A percentile compares a stretch with the other conserved stretches of the same genome.
phyloP scores from a whole-genome alignment of 2,797 vertebrate genomes.

The Lithobates sylvaticus region DNA sequence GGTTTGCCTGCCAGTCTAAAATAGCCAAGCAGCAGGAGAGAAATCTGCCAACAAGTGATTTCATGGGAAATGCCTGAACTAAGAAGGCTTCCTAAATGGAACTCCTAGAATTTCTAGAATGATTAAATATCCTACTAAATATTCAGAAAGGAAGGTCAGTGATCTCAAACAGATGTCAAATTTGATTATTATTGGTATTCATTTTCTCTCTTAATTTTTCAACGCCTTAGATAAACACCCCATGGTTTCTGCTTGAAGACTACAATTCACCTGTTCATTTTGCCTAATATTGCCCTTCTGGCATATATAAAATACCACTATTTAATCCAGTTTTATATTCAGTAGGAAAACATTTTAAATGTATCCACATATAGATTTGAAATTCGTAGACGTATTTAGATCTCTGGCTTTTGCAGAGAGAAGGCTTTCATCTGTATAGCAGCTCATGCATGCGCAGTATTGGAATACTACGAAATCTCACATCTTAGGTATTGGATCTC shows the following conservation, averaged over 20 bases:
- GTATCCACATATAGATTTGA: too few relatives aligned
- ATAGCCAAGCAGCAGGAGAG: background rate
- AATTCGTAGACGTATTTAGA: too few relatives aligned
- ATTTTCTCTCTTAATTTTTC: background rate
- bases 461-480: too few relatives aligned
- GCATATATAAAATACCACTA: background rate
- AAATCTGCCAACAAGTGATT: constrained; percentile 62
- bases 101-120: constrained; percentile 32
- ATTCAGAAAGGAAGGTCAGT: constrained; percentile 56
- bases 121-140: constrained; percentile 38
- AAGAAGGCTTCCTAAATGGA: constrained; percentile 39
- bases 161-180: constrained; percentile 52
- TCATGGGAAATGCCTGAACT: constrained; percentile 44
- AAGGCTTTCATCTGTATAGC: too few relatives aligned
- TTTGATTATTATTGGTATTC: constrained; percentile 17
- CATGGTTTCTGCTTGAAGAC: background rate
- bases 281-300: background rate
- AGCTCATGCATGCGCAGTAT: too few relatives aligned
- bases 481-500: too few relatives aligned
- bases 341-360: too few relatives aligned
- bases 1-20: background rate
- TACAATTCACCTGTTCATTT: background rate
- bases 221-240: background rate
- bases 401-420: too few relatives aligned
- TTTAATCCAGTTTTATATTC: background rate